Evolutionary conservation across 2,113 vertebrate genomes (phyloP).

Genomic region (Ibidorhyncha struthersii): DNA sequence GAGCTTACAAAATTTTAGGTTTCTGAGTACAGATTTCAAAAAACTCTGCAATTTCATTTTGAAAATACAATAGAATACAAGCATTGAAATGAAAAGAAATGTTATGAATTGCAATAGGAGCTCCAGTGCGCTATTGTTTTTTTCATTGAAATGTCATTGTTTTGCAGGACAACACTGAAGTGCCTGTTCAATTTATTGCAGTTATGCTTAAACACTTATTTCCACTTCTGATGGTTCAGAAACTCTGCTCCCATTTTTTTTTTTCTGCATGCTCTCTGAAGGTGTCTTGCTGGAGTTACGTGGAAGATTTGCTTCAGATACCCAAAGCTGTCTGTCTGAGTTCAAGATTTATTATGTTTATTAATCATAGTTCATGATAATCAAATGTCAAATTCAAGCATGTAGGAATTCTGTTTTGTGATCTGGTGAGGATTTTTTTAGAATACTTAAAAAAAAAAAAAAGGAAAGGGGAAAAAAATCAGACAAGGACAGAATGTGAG

Average conservation of each 20-base stretch:
- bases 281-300: not conserved
- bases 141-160: not conserved
- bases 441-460: not conserved
- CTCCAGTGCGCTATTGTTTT: not conserved
- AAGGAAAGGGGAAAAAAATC: fast-evolving
- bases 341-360: not conserved
- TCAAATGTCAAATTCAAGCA: not conserved
- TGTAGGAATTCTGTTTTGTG: not conserved
- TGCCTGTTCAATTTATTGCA: not conserved
- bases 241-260: not conserved
- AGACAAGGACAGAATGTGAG: not conserved
- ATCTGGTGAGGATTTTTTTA: not conserved
- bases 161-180: not conserved
- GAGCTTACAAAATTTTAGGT: not conserved
- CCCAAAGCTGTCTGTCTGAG: not conserved
- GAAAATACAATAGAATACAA: not conserved
- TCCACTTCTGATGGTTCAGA: not conserved
- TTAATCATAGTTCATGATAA: not conserved
- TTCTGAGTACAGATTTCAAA: not conserved
- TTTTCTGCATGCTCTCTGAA: not conserved
- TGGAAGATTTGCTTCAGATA: not conserved
- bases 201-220: not conserved
- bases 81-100: not conserved
- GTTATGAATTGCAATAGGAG: not conserved
- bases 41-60: not conserved